Evolutionary conservation across 2,888 invertebrate species (phyloP).

Genomic region (Lasioglossum figueresi): DNA sequence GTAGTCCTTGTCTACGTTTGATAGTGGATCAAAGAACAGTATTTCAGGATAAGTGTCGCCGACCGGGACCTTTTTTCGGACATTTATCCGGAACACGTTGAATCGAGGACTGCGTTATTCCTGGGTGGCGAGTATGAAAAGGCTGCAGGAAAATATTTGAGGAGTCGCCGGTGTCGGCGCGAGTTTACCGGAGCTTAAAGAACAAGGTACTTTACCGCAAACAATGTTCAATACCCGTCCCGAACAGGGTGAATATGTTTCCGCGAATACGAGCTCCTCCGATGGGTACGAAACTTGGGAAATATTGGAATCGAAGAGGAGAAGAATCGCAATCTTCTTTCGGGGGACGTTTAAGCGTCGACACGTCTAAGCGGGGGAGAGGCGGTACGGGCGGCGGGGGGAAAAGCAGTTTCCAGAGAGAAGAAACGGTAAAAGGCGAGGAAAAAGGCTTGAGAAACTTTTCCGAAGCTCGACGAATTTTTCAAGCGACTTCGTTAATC

Average conservation of each 20-base stretch:
- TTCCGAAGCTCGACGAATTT: slow-evolving; percentile 35
- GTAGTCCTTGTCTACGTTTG: too few relatives aligned
- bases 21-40: too few relatives aligned
- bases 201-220: slow-evolving; percentile 16
- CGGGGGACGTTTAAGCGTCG: slow-evolving; percentile 18
- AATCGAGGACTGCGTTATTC: too few relatives aligned
- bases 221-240: slow-evolving; percentile 17
- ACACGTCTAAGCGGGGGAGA: slow-evolving; percentile 6
- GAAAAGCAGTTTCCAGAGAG: slow-evolving; percentile 5
- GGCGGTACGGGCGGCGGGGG: too few relatives aligned
- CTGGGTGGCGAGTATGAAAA: too few relatives aligned
- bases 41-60: too few relatives aligned
- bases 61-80: too few relatives aligned
- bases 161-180: background rate
- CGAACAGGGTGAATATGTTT: slow-evolving; percentile 3
- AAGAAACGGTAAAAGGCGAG: slow-evolving; percentile 9
- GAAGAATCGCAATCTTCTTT: slow-evolving; percentile 45
- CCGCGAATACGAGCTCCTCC: slow-evolving; percentile 15
- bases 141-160: background rate
- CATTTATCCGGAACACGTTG: too few relatives aligned
- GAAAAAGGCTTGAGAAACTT: slow-evolving; percentile 32
- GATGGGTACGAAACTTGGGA: background rate
- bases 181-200: slow-evolving; percentile 12
- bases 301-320: slow-evolving; percentile 34
- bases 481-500: slow-evolving; percentile 55